Conservation (phyloP, 2,113 vertebrate species). For the cattle (Bos taurus) region DNA sequence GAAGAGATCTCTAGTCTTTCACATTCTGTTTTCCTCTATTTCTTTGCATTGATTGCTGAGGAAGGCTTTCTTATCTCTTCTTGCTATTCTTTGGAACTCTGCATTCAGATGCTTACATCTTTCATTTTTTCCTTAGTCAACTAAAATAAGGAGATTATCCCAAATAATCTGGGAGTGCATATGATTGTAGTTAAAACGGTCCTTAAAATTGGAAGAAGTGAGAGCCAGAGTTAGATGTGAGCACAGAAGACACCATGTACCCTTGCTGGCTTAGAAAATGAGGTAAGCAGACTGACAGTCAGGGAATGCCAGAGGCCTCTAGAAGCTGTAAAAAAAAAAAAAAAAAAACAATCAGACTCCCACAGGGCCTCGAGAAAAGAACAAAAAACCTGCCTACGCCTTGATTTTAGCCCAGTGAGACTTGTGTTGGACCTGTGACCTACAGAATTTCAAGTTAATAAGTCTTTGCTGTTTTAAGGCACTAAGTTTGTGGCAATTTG, state of each 20-base stretch:
- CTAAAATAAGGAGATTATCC: too few species aligned
- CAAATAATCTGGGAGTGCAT: too few species aligned
- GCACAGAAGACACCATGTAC: fast-evolving
- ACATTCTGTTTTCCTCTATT: too few species aligned
- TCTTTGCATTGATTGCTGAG: too few species aligned
- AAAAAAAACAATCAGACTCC: not conserved
- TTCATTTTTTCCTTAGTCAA: too few species aligned
- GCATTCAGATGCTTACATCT: too few species aligned
- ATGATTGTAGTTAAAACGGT: not conserved
- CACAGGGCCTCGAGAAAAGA: not conserved
- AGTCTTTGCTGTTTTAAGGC: not conserved
- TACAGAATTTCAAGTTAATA: not conserved
- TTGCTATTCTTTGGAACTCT: too few species aligned
- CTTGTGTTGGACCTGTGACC: not conserved
- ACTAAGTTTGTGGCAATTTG: not conserved
- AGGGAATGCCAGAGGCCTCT: fast-evolving
- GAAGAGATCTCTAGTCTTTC: too few species aligned
- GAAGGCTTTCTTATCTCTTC: too few species aligned
- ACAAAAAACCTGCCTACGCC: fast-evolving
- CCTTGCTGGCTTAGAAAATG: not conserved
- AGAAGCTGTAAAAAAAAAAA: not conserved
- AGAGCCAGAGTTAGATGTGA: not conserved
- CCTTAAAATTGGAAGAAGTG: not conserved
- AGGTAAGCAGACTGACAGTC: not conserved
- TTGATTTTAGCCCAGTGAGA: not conserved